Base-by-base conservation (phyloP, 2,797 vertebrate species). In the Oreochromis grahami region DNA sequence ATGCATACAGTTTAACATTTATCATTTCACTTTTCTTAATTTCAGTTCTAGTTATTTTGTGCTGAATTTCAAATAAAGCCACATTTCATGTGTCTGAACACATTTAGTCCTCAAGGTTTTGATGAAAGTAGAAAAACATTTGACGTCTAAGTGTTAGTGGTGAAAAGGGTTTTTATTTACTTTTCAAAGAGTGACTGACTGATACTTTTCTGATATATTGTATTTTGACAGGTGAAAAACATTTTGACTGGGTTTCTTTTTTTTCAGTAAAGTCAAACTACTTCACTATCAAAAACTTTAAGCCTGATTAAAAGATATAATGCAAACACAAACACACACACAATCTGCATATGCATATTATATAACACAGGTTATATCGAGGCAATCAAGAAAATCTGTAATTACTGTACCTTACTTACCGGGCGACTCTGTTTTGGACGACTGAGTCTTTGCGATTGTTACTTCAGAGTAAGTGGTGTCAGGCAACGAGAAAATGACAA, bases 381-480 rank as follows among this genome's bases (percentile, higher is more conserved):
- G 2, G 52, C 12, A 24, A 55, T 55, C 52, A 55, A 26, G 21
- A 55, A 56, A 56, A 15, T 56, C 53, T 56, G 26, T 79, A 7
- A 21, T 43, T 29, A 14, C 15, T 34, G 6, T 13, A 15, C 8
- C 1, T 55, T 9, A 82, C 90, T 5, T 15, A 91, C 89, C 89
- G n/a, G 1, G 11, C 2, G n/a, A 58, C 58, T 79, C 81, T 41
- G 63, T 2, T 2, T 13, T 11, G 58, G 60, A 21, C 34, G 0
- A 11, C 19, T 63, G 36, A 5, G 5, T 9, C 72, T 43, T 77
- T 2, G 1, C 1, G 3, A 55, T 3, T 2, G 5, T 86, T 26
- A 91, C n/a, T 21, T 91, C 83, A 41, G 91, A 74, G 43, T 90
- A 88, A 2, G 78, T 87, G 7, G 48, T 15, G 3, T 92, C 86